These are phyloP conservation scores for Platalea minor DNA, from an alignment of 2,797 vertebrate species.

Conservation along the genomic window DNA sequence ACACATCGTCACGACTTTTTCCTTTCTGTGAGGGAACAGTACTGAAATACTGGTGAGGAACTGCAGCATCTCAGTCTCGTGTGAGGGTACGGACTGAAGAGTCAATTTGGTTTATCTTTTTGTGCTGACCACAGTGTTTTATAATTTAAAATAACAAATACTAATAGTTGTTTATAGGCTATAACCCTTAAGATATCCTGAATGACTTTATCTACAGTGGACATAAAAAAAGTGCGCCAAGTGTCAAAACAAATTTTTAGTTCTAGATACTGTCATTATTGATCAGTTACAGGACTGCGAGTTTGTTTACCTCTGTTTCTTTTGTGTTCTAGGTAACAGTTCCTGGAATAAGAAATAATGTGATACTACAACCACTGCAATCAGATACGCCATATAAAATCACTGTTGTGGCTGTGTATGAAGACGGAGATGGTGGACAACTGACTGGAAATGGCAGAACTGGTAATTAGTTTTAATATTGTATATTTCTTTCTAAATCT, in stretches of 20 bases:
- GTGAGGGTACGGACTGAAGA: neutral
- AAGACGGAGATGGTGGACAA: slow-evolving; percentile 87
- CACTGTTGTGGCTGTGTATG: slow-evolving; percentile 89
- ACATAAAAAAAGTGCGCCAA: neutral
- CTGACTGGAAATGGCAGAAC: slow-evolving; percentile 89
- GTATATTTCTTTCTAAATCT: neutral
- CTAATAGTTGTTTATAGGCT: neutral
- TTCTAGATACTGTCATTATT: neutral
- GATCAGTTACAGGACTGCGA: neutral
- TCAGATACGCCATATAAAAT: slow-evolving; percentile 95
- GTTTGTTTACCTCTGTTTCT: neutral
- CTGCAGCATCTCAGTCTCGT: neutral
- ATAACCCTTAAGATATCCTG: neutral
- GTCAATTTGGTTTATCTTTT: neutral
- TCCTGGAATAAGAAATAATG: slow-evolving; percentile 93
- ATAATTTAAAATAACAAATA: neutral
- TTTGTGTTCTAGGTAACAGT: slow-evolving; percentile 82
- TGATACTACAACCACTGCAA: slow-evolving; percentile 84
- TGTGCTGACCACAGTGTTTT: neutral
- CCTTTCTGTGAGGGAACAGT: neutral
- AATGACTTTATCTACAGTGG: neutral
- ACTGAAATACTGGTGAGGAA: neutral
- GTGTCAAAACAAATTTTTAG: neutral
- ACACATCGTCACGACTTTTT: neutral
- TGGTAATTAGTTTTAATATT: slow-evolving; percentile 70